Base-by-base conservation (phyloP, 1,140 invertebrate genomes). In the Camponotus vicinus region DNA sequence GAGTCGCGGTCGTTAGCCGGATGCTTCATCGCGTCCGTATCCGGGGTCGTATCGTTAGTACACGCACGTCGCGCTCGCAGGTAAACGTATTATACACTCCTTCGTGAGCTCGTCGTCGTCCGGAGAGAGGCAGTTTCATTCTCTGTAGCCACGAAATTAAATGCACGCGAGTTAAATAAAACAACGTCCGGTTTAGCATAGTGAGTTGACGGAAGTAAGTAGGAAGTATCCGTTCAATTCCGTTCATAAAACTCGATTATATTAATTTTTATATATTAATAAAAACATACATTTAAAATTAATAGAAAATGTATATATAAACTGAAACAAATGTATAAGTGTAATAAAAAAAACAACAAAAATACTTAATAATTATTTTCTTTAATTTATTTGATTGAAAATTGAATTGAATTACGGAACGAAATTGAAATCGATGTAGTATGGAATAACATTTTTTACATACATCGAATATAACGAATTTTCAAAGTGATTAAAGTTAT, bases 1-100 rank as follows among this genome's bases (percentile, higher is more conserved):
- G 64, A 70, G 79, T 79, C 79, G 75, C 75, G 73, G 34, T 79
- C 85, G 88, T 89, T 89, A 89, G 80, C 69, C 67, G 76, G 82
- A 66, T 77, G 64, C 80, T 86, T 75, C 69, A 75, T 13, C 79
- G 67, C 85, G 88, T 52, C 52, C 79, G 57, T 76, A 61, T 79
- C 59, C 49, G 64, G 75, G 80, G 77, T 49, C 4, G 70, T 85
- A 88, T 89, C 82, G 87, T 85, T 69, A 85, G 40, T 57, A 59
- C 11, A 40, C 11, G n/a, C 55, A 71, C 55, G 42, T 83, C 57
- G 37, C 52, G 59, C n/a, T n/a, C 55, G 40, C 52, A 73, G n/a
- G 79, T 83, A 83, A 83, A 83, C 79, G 69, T 83, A 83, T 83
- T 73, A 75, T 55, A 21, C 69, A 63, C 40, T 37, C 42, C 69